Evolutionary conservation across 2,888 invertebrate species (phyloP).

Genomic region (Platerodrilus igneus): DNA sequence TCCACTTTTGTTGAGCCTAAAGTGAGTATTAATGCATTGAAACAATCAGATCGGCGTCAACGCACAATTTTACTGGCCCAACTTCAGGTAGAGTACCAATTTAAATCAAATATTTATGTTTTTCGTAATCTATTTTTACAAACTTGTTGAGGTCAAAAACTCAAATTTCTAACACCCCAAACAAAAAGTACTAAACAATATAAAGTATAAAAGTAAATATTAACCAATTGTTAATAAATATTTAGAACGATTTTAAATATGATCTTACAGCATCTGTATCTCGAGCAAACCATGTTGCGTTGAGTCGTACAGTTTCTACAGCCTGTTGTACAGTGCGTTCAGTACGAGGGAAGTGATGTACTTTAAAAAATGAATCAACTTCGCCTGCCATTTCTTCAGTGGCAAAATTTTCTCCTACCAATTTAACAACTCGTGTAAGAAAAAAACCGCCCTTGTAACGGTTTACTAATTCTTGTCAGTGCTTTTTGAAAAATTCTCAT

Average conservation of each 20-base stretch:
- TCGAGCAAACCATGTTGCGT: conserved; percentile 80
- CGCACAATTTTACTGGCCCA: no score
- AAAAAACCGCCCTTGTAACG: conserved; percentile 83
- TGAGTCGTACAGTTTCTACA: conserved; percentile 85
- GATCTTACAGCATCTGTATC: conserved; percentile 64
- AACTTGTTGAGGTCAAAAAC: no score
- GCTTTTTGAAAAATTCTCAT: conserved; percentile 87
- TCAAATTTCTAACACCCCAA: no score
- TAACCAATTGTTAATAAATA: conserved; percentile 13
- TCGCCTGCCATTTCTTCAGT: conserved; percentile 75
- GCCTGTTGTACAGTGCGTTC: conserved; percentile 88
- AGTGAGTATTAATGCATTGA: no score
- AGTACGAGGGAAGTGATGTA: conserved; percentile 70
- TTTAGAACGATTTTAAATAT: conserved; percentile 17
- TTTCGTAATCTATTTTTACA: no score
- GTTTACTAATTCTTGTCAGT: conserved; percentile 70
- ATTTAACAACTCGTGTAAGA: conserved; percentile 76
- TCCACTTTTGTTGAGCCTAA: no score
- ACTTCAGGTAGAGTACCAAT: no score
- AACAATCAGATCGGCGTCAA: no score
- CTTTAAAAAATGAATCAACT: conserved; percentile 75
- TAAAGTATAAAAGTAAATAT: conserved; percentile 22
- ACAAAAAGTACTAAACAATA: no score
- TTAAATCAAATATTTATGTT: no score
- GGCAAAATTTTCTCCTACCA: conserved; percentile 84